These are phyloP conservation scores for Nothoprocta perdicaria DNA, from an alignment of 2,113 vertebrate species.

Conservation along the genomic window DNA sequence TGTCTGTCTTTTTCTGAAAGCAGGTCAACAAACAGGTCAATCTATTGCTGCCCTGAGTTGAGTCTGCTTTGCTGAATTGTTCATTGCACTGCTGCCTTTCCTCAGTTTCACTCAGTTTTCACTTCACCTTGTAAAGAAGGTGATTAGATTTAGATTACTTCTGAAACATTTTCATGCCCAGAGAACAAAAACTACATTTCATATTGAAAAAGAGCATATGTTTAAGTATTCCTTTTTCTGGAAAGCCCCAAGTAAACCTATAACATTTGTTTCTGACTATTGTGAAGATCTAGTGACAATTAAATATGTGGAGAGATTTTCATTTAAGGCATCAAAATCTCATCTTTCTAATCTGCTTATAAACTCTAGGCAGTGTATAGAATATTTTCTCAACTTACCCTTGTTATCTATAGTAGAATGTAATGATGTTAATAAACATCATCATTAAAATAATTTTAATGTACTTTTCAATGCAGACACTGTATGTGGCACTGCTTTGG, in stretches of 20 bases:
- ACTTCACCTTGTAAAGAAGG: not conserved
- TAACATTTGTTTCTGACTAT: not conserved
- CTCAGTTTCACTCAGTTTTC: not conserved
- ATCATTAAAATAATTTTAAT: not conserved
- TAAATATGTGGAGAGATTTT: not conserved
- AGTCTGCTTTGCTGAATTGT: not conserved
- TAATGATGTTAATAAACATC: not conserved
- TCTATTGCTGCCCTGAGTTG: constrained; percentile 14
- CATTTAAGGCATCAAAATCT: not conserved
- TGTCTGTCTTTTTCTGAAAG: not conserved
- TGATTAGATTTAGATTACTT: not conserved
- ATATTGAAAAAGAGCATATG: not conserved
- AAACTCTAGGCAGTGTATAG: not conserved
- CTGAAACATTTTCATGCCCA: not conserved
- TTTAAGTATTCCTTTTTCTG: not conserved
- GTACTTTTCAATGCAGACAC: not conserved
- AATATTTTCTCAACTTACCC: not conserved
- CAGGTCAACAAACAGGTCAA: constrained; percentile 8
- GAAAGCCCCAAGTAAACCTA: not conserved
- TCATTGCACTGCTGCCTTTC: not conserved
- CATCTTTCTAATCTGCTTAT: not conserved
- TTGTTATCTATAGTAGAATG: not conserved
- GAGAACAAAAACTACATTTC: not conserved
- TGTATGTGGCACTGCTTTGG: not conserved
- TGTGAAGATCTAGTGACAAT: not conserved